A percentile compares a stretch with the other conserved stretches of the same genome.
Evolutionary conservation across 2,113 vertebrate genomes (phyloP).

Genomic region (Hylia prasina): DNA sequence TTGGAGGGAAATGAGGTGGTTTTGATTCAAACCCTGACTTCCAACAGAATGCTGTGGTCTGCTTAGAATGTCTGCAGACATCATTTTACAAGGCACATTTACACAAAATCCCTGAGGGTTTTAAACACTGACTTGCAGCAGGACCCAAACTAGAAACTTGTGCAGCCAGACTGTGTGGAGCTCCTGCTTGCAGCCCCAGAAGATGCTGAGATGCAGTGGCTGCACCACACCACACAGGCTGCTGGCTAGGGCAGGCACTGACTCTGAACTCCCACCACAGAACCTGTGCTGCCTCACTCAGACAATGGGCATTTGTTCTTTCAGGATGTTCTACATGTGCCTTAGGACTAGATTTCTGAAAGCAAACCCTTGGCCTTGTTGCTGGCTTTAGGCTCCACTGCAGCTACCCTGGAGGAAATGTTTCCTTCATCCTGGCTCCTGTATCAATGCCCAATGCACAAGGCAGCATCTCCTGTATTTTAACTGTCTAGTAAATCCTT

Average conservation of each 20-base stretch:
- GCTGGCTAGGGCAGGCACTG: not conserved
- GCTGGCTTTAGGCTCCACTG: not conserved
- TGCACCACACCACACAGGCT: accelerated
- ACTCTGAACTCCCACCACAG: not conserved
- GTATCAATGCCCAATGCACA: not conserved
- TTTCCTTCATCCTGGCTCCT: not conserved
- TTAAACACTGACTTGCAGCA: not conserved
- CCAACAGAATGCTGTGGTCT: constrained; percentile 8
- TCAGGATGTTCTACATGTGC: not conserved
- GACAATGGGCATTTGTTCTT: not conserved
- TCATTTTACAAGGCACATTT: not conserved
- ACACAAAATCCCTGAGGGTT: not conserved
- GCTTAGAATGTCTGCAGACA: not conserved
- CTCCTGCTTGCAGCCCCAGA: not conserved
- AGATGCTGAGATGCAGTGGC: not conserved
- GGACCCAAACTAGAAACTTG: not conserved
- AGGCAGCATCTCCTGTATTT: not conserved
- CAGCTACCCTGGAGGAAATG: not conserved
- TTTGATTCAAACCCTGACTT: constrained; percentile 7
- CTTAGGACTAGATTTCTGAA: not conserved
- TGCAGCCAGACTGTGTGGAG: not conserved
- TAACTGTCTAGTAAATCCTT: constrained; percentile 1
- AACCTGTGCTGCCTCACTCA: not conserved
- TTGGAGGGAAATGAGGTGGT: not conserved
- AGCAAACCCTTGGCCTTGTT: not conserved